Base-by-base conservation (phyloP, 35 echinoderm and acorn worm species). In the Apostichopus parvimensis region DNA sequence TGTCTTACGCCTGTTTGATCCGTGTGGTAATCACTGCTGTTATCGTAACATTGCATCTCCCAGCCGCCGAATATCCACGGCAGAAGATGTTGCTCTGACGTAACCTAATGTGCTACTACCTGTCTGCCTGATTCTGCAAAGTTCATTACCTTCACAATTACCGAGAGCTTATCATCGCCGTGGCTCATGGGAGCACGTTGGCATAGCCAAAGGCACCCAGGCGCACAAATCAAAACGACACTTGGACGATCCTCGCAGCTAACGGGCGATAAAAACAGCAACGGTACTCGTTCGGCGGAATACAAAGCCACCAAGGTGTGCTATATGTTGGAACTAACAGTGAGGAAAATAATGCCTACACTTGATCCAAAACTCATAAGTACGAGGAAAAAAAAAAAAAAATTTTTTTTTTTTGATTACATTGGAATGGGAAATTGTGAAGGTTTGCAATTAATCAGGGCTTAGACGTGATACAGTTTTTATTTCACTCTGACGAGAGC, bases 111-210 rank as follows among this genome's bases (percentile, higher is more conserved):
- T 84, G 57, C 20, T 84, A 45, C 34, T 45, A 84, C 81, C 55
- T 23, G 81, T 84, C 81, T 84, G 81, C 54, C 54, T 57, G 54
- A 84, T 58, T 84, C 81, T n/a, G 57, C 54, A 84, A 84, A 84
- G 81, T 84, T 84, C 81, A 84, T 84, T 84, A 84, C 81, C 81
- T 84, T 84, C 81, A 60, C 81, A 84, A 84, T 84, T 84, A 84
- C 81, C 15, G 81, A n/a, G 54, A 84, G 81, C 81, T 84, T 84
- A 84, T 84, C 81, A 84, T 25, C 57, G 17, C 81, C 54, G 20
- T 84, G 81, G 81, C 81, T 84, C 81, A 84, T 56, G 81, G 81
- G 81, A 84, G 81, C 81, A 59, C 81, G 57, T 84, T 84, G 81
- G 54, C 81, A 84, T 84, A 84, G 81, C 81, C 81, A 57, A 84